A percentile compares a stretch with the other conserved stretches of the same genome.
These are phyloP conservation scores for Glaucopsyche alexis DNA, from an alignment of 2,888 invertebrate species.

Conservation along the genomic window DNA sequence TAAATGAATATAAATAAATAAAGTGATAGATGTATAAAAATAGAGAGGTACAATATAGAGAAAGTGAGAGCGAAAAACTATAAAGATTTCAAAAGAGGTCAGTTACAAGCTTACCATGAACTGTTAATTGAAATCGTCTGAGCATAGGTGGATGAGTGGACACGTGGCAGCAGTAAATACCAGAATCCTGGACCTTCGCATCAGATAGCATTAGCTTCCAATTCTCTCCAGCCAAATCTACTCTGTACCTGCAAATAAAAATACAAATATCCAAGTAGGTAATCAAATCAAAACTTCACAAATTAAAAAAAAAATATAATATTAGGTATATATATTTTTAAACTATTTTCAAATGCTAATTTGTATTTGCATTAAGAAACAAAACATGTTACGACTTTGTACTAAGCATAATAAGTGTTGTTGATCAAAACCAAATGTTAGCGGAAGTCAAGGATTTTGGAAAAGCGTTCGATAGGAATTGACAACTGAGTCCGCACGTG, in stretches of 20 bases:
- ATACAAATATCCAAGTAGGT: no score
- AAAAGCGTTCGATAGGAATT: not conserved
- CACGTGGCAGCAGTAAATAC: constrained; percentile 72
- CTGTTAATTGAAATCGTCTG: constrained; percentile 60
- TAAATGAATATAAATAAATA: no score
- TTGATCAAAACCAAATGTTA: not conserved
- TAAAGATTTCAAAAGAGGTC: not conserved
- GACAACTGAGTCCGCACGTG: not conserved
- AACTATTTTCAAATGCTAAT: no score
- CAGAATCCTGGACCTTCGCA: constrained; percentile 66
- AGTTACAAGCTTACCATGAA: constrained; percentile 58
- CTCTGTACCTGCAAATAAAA: constrained; percentile 56
- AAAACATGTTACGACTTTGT: not conserved
- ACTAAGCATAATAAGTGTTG: not conserved
- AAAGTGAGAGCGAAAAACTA: not conserved
- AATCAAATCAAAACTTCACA: no score
- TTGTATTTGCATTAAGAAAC: no score
- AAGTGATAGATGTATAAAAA: no score
- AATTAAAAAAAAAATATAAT: no score
- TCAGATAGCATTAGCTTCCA: constrained; percentile 66
- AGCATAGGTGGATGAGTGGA: constrained; percentile 75
- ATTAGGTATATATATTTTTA: no score
- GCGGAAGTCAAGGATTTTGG: not conserved
- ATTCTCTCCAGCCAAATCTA: constrained; percentile 70
- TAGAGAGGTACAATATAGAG: no score